Evolutionary conservation across 1,140 invertebrate genomes (phyloP), one percentile per base, ranked within the genome.

Genomic region (Achatina immaculata): DNA sequence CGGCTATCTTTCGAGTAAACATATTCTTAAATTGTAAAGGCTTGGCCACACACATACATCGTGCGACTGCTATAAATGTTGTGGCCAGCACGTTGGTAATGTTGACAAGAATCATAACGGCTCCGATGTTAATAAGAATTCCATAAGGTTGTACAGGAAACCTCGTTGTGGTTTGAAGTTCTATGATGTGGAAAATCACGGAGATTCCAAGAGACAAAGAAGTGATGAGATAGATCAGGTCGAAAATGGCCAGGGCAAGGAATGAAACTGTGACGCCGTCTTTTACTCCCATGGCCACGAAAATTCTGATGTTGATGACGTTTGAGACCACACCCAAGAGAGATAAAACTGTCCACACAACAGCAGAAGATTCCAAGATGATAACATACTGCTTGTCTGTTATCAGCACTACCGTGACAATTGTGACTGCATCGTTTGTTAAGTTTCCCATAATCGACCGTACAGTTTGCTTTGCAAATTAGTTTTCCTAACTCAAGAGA

Each of bases 191-290:
- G 7, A 66, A 66, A 66, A 14, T 28, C 7, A 7, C 28, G 28
- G 19, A 9, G 28, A 66, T 9, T 19, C 62, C 28, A 14, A 66
- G 14, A 14, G 28, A 19, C 14, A 66, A 9, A 66, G 62, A 66
- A 7, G 31, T 31, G 7, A 66, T 7, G 19, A 66, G 31, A 9
- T n/a, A 66, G 7, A 9, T 66, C 9, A 66, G 31, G 28, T 66
- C 62, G 14, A 31, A 19, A n/a, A 66, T 28, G 28, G 62, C 19
- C 31, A 66, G 31, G 28, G 31, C 31, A 19, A 66, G 28, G 31
- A 66, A 66, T 66, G 68, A 71, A 36, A 71, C 36, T 19, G 68
- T 71, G 9, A 71, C 31, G 11, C 31, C 68, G 40, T 71, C 68
- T 71, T 14, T 42, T 4, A 71, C 11, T 9, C 68, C 68, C 68